Evolutionary conservation across 2,888 invertebrate genomes (phyloP).

Genomic region (Zaprionus bogoriensis): DNA sequence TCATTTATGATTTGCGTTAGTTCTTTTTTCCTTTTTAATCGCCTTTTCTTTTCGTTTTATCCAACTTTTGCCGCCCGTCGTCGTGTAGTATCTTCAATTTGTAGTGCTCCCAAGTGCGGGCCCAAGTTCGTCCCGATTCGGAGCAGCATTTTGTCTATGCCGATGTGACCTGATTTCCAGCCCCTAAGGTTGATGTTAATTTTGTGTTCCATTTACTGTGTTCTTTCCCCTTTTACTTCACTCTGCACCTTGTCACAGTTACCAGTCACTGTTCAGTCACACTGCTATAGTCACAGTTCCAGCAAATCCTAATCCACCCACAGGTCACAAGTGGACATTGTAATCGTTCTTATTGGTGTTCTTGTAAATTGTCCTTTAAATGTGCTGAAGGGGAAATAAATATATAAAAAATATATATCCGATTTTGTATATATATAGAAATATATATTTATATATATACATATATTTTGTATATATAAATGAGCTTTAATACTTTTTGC

Average conservation of each 20-base stretch:
- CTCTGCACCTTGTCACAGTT: background rate
- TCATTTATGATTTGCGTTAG: slow-evolving; percentile 25
- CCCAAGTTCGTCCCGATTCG: slow-evolving; percentile 26
- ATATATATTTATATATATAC: slow-evolving; percentile 23
- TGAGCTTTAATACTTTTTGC: background rate
- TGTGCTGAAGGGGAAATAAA: slow-evolving; percentile 1
- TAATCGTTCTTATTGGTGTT: slow-evolving; percentile 26
- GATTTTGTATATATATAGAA: background rate
- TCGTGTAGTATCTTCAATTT: slow-evolving; percentile 79
- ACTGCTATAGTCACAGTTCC: slow-evolving; percentile 17
- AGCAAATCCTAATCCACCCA: slow-evolving; percentile 15
- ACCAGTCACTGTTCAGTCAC: slow-evolving; percentile 12
- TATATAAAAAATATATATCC: background rate
- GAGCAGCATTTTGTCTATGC: slow-evolving; percentile 51
- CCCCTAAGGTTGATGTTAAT: slow-evolving; percentile 54
- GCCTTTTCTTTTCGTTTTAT: slow-evolving; percentile 45
- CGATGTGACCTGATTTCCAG: slow-evolving; percentile 52
- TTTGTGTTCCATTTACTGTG: slow-evolving; percentile 37
- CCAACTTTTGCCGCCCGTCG: slow-evolving; percentile 28
- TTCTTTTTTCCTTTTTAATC: slow-evolving; percentile 39
- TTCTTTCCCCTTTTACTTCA: background rate
- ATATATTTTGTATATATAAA: slow-evolving; percentile 21
- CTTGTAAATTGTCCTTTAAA: slow-evolving; percentile 29
- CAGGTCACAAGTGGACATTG: slow-evolving; percentile 20
- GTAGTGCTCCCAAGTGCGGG: slow-evolving; percentile 48